These are phyloP conservation scores for Mercenaria mercenaria DNA, from an alignment of 1,140 invertebrate species.

Conservation along the genomic window DNA sequence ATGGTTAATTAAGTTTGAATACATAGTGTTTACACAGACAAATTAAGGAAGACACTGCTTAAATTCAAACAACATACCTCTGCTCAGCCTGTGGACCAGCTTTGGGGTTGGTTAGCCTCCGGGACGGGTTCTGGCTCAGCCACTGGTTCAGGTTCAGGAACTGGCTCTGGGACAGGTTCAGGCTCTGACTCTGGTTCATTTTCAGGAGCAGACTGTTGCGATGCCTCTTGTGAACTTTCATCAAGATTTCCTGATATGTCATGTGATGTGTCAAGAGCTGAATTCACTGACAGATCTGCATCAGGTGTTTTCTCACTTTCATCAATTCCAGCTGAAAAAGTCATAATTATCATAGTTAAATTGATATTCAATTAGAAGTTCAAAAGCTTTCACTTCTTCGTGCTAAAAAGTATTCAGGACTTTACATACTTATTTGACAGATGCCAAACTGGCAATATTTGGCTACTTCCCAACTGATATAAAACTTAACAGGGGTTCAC, in stretches of 20 bases:
- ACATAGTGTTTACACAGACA: too few relatives aligned
- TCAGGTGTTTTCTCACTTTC: conserved; percentile 20
- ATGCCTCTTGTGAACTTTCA: conserved; percentile 68
- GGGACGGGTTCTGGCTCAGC: conserved; percentile 77
- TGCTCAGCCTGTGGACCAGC: neutral
- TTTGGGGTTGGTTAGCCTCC: conserved; percentile 50
- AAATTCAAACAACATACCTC: neutral
- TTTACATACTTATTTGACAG: too few relatives aligned
- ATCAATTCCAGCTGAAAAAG: conserved; percentile 28
- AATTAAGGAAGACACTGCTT: neutral
- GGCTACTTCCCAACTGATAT: too few relatives aligned
- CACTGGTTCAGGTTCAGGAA: conserved; percentile 59
- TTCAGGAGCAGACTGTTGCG: conserved; percentile 9
- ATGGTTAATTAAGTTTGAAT: too few relatives aligned
- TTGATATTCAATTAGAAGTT: neutral
- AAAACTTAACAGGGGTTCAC: too few relatives aligned
- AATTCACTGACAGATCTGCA: conserved; percentile 64
- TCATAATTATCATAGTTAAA: too few relatives aligned
- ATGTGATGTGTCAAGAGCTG: conserved; percentile 56
- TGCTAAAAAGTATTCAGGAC: too few relatives aligned
- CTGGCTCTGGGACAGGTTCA: neutral
- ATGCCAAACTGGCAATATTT: too few relatives aligned
- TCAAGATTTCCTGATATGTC: conserved; percentile 45
- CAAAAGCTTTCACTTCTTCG: too few relatives aligned
- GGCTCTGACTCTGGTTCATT: conserved; percentile 59